Evolutionary conservation across 2,888 invertebrate genomes (phyloP).

Genomic region (Aromia moschata): DNA sequence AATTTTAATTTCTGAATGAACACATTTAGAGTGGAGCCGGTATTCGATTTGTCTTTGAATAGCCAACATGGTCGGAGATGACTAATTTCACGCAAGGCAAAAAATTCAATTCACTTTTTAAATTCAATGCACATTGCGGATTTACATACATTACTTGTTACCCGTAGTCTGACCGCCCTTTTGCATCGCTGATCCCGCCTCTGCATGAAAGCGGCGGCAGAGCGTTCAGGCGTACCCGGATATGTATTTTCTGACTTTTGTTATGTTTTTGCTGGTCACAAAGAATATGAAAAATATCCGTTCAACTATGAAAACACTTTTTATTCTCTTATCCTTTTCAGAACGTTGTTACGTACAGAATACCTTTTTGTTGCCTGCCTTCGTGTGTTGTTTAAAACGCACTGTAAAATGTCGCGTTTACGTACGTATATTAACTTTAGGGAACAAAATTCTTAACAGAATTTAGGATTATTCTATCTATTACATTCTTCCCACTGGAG

Average conservation of each 20-base stretch:
- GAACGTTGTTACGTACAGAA: not conserved
- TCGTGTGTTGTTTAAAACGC: too few relatives aligned
- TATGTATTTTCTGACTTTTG: not conserved
- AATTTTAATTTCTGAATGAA: too few relatives aligned
- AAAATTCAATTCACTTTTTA: slow-evolving; percentile 53
- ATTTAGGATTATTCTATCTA: too few relatives aligned
- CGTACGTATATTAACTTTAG: too few relatives aligned
- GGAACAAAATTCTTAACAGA: too few relatives aligned
- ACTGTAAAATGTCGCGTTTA: too few relatives aligned
- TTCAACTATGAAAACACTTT: not conserved
- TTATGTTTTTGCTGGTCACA: not conserved
- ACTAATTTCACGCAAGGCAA: slow-evolving; percentile 50
- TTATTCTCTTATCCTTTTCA: not conserved
- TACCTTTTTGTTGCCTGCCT: too few relatives aligned
- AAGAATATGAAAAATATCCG: not conserved
- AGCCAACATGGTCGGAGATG: slow-evolving; percentile 43
- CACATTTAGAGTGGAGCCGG: too few relatives aligned
- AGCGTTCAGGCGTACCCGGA: not conserved
- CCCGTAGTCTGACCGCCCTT: slow-evolving; percentile 12
- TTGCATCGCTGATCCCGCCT: slow-evolving; percentile 6
- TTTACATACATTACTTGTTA: slow-evolving; percentile 47
- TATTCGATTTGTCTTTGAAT: slow-evolving; percentile 51
- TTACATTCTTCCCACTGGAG: too few relatives aligned
- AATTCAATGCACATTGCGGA: slow-evolving; percentile 50
- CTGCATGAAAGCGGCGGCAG: slow-evolving; percentile 7